Evolutionary conservation across 2,888 invertebrate species (phyloP), one percentile per base, ranked within the genome.

Genomic region (Cosmia pyralina): DNA sequence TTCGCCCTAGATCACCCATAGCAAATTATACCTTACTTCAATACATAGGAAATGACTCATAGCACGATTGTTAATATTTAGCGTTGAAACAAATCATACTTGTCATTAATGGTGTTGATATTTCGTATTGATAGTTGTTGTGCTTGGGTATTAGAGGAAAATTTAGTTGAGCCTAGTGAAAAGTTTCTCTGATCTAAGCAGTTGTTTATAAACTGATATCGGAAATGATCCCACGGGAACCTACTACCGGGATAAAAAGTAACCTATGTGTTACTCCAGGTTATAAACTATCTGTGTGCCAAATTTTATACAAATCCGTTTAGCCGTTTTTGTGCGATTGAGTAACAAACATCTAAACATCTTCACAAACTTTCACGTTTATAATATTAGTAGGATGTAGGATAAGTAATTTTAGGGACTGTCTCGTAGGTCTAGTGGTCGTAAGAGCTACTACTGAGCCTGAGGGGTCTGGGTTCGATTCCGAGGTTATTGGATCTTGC

Each of bases 11-110:
- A 76, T 85, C 76, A 73, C 71, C 15, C 57, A 80, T 68, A 55
- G 72, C 53, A 85, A 85, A 86, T 85, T 84, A 86, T 62, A 85
- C 64, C 76, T 60, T 75, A 70, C 22, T 48, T n/a, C 48, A 52
- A 13, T 46, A 17, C 44, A 80, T 80, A 65, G 69, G 77, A 73
- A 69, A 83, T 83, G 73, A 83, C 57, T 84, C 75, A 72, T 82
- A 13, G 52, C n/a, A 82, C 64, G 48, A 72, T 75, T 71, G 73
- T 80, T 62, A 60, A 79, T 82, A 78, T 82, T 82, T 74, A 53
- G 22, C 69, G 46, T 81, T 57, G 66, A 65, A 58, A 65, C 53
- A 62, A 80, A 80, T 70, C 0, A 65, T 72, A 44, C n/a, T 55
- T 77, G 70, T 77, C 68, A 72, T 69, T 72, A 79, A n/a, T 46